Conservation (phyloP, 2,797 vertebrate genomes). For the Smutsia gigantea region DNA sequence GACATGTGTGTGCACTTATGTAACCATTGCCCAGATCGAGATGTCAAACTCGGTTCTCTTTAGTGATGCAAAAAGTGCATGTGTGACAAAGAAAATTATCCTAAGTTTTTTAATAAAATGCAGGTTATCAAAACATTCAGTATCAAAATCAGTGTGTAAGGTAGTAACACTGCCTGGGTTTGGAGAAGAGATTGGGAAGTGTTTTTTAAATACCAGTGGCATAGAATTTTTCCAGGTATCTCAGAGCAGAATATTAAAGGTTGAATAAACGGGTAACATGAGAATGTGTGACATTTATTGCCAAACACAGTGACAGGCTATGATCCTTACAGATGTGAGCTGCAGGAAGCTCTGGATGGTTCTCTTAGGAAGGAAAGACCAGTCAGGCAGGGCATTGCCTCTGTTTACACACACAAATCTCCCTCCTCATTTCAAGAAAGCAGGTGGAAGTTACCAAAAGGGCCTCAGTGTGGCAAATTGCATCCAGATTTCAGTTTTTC, state of each 20-base stretch:
- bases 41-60: background rate
- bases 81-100: background rate
- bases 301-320: background rate
- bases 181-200: background rate
- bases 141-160: background rate
- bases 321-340: background rate
- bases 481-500: background rate
- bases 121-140: background rate
- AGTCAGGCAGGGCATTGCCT: background rate
- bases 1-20: too few relatives aligned
- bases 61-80: background rate
- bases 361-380: conserved; percentile 19
- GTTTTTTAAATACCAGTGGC: background rate
- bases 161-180: background rate
- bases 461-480: background rate
- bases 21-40: too few relatives aligned
- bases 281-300: conserved; percentile 66
- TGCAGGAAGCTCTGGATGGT: background rate
- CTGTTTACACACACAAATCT: background rate
- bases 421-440: background rate
- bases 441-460: too few relatives aligned
- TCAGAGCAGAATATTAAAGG: conserved; percentile 57
- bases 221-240: conserved; percentile 55
- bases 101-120: background rate
- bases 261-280: conserved; percentile 33